Evolutionary conservation across 1,140 invertebrate genomes (phyloP), one percentile per base, ranked within the genome.

Genomic region (Physella acuta): DNA sequence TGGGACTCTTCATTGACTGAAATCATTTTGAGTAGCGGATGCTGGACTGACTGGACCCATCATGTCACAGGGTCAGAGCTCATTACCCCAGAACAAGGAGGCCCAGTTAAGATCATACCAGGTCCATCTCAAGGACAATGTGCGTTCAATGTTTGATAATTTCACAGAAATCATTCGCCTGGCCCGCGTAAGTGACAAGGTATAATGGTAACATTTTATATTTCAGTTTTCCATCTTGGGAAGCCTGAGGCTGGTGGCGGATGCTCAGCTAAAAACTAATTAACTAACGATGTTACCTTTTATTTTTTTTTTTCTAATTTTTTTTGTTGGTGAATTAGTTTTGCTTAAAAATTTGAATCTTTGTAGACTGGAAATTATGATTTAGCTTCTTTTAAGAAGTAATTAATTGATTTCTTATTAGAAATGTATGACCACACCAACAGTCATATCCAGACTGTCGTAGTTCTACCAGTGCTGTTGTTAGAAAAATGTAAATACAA

Each of bases 121-220:
- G 56, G 94, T 93, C 17, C 86, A 94, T 64, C 85, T 98, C 17
- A 97, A 97, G 87, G 94, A 97, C 85, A 94, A 97, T 86, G 92
- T 97, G 0, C 95, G 94, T 86, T 95, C 94, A 63, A 97, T 98
- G 93, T 83, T 96, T 37, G 95, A 97, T 84, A 98, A 98, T 85
- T 98, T 95, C 86, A 91, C 86, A 92, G 95, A 98, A 88, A 97
- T 97, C 51, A 90, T 98, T 17, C 96, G 95, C 86, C 81, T 97
- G 17, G 94, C 93, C 0, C 92, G 94, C 86, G 91, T 84, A 76
- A 75, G 76, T 72, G 37, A 52, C 37, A 60, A 67, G 64, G 64
- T 67, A 67, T 56, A 67, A 67, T 56, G 49, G 8, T 51, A 53
- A 65, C 37, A 49, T 34, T 53, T 26, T 66, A 20, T 53, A 34